phyloP scores from a whole-genome alignment of 2,888 invertebrate genomes.

The Ophioninae sp. region DNA sequence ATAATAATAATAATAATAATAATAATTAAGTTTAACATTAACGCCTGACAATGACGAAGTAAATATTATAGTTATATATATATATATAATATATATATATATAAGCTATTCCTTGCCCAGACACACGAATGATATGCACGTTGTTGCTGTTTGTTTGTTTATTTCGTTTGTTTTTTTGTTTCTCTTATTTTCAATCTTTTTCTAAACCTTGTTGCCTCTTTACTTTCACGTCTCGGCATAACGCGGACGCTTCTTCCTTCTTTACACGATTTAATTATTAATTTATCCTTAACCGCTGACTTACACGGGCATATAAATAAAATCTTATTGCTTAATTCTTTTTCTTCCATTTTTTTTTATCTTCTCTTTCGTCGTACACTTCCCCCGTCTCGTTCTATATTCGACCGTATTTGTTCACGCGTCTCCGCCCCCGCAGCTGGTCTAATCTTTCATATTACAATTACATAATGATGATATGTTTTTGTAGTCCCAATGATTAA shows the following conservation, averaged over 20 bases:
- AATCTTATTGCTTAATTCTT: slow-evolving; percentile 80
- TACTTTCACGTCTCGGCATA: slow-evolving; percentile 35
- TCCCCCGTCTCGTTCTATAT: slow-evolving; percentile 11
- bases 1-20: slow-evolving; percentile 67
- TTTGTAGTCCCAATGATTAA: slow-evolving; percentile 82
- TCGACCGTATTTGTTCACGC: neutral
- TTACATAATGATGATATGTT: slow-evolving; percentile 80
- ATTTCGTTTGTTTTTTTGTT: slow-evolving; percentile 57
- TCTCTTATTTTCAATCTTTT: slow-evolving; percentile 21
- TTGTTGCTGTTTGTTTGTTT: slow-evolving; percentile 71
- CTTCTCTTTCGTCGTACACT: slow-evolving; percentile 64
- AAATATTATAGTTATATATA: slow-evolving; percentile 75
- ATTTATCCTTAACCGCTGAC: slow-evolving; percentile 65
- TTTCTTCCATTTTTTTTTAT: slow-evolving; percentile 67
- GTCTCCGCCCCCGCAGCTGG: slow-evolving; percentile 9
- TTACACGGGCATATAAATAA: slow-evolving; percentile 79
- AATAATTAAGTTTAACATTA: slow-evolving; percentile 78
- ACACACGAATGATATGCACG: slow-evolving; percentile 80
- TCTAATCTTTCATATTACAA: slow-evolving; percentile 65
- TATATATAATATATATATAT: slow-evolving; percentile 65
- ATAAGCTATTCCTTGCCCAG: slow-evolving; percentile 80
- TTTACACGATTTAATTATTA: slow-evolving; percentile 59
- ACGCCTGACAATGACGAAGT: slow-evolving; percentile 80
- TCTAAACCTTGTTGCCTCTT: slow-evolving; percentile 56
- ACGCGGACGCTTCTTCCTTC: slow-evolving; percentile 49